Base-by-base conservation (phyloP, 2,888 invertebrate species). In the Timema cristinae region DNA sequence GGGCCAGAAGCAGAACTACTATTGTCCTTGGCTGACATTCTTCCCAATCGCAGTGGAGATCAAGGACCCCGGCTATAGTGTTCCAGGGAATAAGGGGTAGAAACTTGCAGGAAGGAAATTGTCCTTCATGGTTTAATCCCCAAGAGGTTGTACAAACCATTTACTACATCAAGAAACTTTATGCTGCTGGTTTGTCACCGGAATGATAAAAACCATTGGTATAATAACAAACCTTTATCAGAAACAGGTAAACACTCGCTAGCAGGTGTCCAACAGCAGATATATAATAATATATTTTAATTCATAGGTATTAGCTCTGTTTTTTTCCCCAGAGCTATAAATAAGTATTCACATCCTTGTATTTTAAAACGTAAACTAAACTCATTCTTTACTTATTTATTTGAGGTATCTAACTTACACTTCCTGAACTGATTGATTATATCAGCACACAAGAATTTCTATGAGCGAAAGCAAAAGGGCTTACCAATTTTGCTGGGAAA, bases 211-310 rank as follows among this genome's bases (percentile, higher is more conserved):
- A n/a, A n/a, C n/a, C n/a, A 88, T 98, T 79, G 98, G 97, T 6
- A 90, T 98, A 72, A 93, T 98, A 74, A 92, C 97, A 13, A n/a
- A n/a, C n/a, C 97, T 97, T 0, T 98, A 98, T 79, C 83, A 91
- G 74, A 94, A 94, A 81, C 98, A 98, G 88, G 95, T 94, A 81
- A 84, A 32, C 32, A 32, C 32, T 32, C 32, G 32, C 32, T 32
- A 32, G 4, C 32, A 32, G 32, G 32, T 32, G 32, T 32, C 32
- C 32, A 32, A 32, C 32, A 32, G 32, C 1, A 32, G 32, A 32
- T 32, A 32, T 32, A 32, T 32, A 32, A 32, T 32, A 32, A 32
- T 32, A 32, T n/a, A n/a, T n/a, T n/a, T n/a, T n/a, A n/a, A n/a
- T n/a, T n/a, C n/a, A n/a, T n/a, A n/a, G n/a, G n/a, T n/a, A n/a